Conservation (phyloP, 2,113 vertebrate genomes). For the Panurus biarmicus region DNA sequence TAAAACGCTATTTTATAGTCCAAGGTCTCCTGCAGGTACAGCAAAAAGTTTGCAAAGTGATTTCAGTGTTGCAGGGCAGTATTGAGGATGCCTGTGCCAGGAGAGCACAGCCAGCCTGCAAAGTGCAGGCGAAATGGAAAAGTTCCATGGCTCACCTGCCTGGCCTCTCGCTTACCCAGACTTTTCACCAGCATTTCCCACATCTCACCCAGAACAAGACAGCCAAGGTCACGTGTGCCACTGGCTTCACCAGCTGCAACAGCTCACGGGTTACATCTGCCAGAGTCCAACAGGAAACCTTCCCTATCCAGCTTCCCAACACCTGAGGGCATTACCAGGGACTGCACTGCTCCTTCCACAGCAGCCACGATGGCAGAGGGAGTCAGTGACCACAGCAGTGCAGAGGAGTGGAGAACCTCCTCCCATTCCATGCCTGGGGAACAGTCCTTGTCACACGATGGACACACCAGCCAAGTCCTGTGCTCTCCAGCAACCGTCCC, state of each 20-base stretch:
- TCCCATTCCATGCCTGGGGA: not conserved
- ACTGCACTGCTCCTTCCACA: not conserved
- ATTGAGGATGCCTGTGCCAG: not conserved
- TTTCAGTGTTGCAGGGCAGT: constrained; percentile 44
- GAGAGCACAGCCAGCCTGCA: not conserved
- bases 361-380: not conserved
- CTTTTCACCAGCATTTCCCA: not conserved
- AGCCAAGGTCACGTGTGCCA: not conserved
- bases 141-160: not conserved
- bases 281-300: not conserved
- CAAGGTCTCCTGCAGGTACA: constrained; percentile 65
- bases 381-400: fast-evolving
- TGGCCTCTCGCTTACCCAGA: not conserved
- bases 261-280: not conserved
- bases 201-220: not conserved
- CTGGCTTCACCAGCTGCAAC: fast-evolving
- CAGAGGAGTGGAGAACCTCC: not conserved
- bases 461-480: not conserved
- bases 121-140: not conserved
- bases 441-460: not conserved
- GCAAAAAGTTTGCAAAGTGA: constrained; percentile 63
- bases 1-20: constrained; percentile 59
- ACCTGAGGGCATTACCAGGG: not conserved
- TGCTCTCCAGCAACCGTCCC: not conserved
- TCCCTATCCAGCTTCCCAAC: not conserved